Conservation (phyloP, 1,140 invertebrate genomes). For the Atta texana region DNA sequence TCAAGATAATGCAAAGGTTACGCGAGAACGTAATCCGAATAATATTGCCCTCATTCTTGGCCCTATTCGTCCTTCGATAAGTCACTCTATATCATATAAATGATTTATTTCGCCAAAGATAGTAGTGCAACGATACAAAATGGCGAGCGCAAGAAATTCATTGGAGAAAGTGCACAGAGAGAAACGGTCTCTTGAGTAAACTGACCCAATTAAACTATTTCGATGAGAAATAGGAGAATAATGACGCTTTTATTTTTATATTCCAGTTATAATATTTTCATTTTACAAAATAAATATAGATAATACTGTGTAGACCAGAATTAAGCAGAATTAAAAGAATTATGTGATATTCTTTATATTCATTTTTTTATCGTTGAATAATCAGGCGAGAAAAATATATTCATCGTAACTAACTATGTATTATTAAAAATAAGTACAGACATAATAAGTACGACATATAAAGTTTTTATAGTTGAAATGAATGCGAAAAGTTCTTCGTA, state of each 20-base stretch:
- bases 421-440: background rate
- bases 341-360: background rate
- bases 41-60: background rate
- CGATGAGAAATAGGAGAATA: background rate
- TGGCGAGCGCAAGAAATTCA: slow-evolving; percentile 10
- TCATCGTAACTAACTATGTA: slow-evolving; percentile 10
- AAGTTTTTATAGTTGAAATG: background rate
- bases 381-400: background rate
- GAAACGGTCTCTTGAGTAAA: slow-evolving; percentile 37
- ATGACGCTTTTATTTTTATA: background rate
- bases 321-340: background rate
- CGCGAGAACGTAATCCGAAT: background rate
- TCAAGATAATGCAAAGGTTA: background rate
- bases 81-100: background rate
- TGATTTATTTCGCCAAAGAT: background rate
- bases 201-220: slow-evolving; percentile 43
- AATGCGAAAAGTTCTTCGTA: background rate
- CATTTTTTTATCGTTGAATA: background rate
- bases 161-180: slow-evolving; percentile 48
- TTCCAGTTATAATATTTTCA: background rate
- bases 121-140: background rate
- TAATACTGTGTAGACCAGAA: background rate
- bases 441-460: background rate
- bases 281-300: background rate
- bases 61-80: background rate